These are phyloP conservation scores for Poecilia picta DNA, from an alignment of 2,797 vertebrate genomes.

Conservation along the genomic window DNA sequence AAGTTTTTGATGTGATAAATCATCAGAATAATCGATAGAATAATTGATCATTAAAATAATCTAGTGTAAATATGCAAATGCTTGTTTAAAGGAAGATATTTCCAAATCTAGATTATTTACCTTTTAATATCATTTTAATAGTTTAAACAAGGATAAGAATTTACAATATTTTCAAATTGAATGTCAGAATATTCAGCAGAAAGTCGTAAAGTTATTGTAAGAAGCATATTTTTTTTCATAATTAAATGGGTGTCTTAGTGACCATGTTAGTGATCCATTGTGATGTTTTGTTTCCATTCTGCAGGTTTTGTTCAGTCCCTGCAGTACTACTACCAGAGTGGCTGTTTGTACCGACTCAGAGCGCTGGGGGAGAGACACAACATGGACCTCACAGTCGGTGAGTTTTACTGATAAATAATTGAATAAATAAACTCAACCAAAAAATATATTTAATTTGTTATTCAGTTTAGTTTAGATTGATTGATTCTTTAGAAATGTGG, in stretches of 20 bases:
- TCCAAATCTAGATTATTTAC: neutral
- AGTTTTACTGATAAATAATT: slow-evolving; percentile 48
- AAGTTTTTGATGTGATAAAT: no score
- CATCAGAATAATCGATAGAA: no score
- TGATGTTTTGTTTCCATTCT: slow-evolving; percentile 12
- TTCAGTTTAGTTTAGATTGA: no score
- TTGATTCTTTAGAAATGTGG: no score
- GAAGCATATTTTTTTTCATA: neutral
- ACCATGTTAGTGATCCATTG: neutral
- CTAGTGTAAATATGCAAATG: neutral
- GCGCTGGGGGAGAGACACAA: slow-evolving; percentile 94
- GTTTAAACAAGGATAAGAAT: neutral
- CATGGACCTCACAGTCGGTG: slow-evolving; percentile 98
- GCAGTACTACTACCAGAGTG: slow-evolving; percentile 98
- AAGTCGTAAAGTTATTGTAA: neutral
- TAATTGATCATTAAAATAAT: no score
- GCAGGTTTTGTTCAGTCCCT: slow-evolving; percentile 96
- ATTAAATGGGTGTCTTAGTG: neutral
- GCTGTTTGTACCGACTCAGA: slow-evolving; percentile 91
- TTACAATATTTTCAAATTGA: neutral
- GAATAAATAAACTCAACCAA: no score
- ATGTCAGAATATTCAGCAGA: neutral
- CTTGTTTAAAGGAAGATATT: neutral
- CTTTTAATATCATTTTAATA: neutral
- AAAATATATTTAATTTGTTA: no score